Percentiles rank a stretch among this genome's conserved stretches.
phyloP scores from a whole-genome alignment of 2,113 vertebrate genomes.

The Chaetodon trifascialis region DNA sequence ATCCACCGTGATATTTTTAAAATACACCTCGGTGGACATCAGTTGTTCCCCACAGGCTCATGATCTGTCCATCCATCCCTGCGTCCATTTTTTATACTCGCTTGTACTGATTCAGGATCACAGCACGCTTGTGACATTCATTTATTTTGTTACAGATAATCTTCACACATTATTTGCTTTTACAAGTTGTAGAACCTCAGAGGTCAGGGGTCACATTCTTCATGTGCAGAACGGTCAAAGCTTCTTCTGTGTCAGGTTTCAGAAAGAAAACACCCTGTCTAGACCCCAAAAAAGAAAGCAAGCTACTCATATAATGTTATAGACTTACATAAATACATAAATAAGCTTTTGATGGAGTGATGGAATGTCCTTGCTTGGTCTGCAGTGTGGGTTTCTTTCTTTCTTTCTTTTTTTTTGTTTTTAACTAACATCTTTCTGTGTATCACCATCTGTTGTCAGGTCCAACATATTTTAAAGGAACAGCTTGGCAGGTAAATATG shows the following conservation, averaged over 20 bases:
- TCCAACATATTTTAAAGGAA: not conserved
- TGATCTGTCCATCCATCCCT: slow-evolving; percentile 14
- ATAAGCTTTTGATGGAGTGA: not conserved
- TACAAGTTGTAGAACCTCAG: not conserved
- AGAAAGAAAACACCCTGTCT: not conserved
- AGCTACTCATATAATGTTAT: not conserved
- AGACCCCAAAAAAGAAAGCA: not conserved
- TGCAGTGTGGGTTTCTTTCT: not conserved
- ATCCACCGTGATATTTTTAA: slow-evolving; percentile 22
- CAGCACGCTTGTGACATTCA: not conserved
- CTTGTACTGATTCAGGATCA: not conserved
- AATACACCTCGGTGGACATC: not conserved
- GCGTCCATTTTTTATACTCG: not conserved
- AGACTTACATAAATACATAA: not conserved
- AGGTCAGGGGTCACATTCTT: not conserved
- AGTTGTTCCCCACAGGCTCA: slow-evolving; percentile 6
- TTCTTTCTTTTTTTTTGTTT: not conserved
- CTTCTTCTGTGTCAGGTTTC: not conserved
- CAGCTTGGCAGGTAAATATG: not conserved
- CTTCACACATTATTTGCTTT: not conserved
- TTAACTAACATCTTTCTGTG: not conserved
- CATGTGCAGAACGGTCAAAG: not conserved
- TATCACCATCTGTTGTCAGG: not conserved
- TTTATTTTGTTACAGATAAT: not conserved
- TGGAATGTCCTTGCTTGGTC: not conserved